Conservation (phyloP, 2,797 vertebrate genomes). For the Parauchenoglanis punctatus region DNA sequence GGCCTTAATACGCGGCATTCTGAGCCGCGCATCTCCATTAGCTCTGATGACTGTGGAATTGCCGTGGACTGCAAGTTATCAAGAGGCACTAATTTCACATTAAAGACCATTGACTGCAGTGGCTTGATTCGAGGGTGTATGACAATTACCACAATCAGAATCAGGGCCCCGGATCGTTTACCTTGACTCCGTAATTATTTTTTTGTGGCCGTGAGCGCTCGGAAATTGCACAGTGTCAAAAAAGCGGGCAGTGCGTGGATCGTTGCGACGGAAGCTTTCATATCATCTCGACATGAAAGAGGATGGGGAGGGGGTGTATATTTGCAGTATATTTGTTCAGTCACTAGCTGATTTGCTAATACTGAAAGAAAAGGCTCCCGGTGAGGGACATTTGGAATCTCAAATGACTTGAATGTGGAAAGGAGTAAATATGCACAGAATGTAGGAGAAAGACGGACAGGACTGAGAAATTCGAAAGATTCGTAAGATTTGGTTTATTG, state of each 20-base stretch:
- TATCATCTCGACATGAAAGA: slow-evolving; percentile 8
- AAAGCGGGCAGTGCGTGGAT: slow-evolving; percentile 64
- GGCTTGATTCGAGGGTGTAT: slow-evolving; percentile 97
- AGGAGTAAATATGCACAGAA: not conserved
- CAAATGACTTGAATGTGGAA: not conserved
- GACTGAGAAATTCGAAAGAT: not conserved
- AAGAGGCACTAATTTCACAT: slow-evolving; percentile 99
- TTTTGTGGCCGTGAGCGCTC: slow-evolving; percentile 70
- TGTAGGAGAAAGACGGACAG: not conserved
- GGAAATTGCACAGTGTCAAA: slow-evolving; percentile 77
- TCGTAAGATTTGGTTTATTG: not conserved
- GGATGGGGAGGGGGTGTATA: not conserved
- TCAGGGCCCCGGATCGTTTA: slow-evolving; percentile 96
- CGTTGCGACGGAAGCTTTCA: slow-evolving; percentile 14
- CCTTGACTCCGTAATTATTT: slow-evolving; percentile 98
- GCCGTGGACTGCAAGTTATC: slow-evolving; percentile 98
- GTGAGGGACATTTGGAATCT: not conserved
- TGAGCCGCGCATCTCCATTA: slow-evolving; percentile 80
- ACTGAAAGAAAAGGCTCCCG: not conserved
- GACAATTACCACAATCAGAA: slow-evolving; percentile 99
- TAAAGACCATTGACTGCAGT: slow-evolving; percentile 99
- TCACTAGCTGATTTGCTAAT: slow-evolving; percentile 9
- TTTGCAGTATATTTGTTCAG: slow-evolving; percentile 2
- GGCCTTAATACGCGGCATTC: slow-evolving; percentile 71
- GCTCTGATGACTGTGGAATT: slow-evolving; percentile 87